Conservation (phyloP, 2,888 invertebrate genomes). For the Tetragonisca angustula region DNA sequence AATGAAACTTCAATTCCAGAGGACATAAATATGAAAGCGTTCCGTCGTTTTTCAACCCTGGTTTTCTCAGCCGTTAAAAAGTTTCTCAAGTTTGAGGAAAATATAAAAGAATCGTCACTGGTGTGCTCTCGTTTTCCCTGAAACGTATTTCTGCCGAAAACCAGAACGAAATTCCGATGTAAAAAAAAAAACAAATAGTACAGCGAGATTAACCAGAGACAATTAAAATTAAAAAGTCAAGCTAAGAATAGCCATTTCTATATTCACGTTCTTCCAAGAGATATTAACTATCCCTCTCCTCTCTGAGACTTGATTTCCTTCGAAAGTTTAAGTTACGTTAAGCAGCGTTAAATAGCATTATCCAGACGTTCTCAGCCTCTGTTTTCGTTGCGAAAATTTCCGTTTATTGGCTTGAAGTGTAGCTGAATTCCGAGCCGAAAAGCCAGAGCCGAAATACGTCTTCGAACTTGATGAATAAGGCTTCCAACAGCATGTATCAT, state of each 20-base stretch:
- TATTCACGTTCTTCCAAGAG: not conserved
- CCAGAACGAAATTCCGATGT: too few relatives aligned
- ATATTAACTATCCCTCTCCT: not conserved
- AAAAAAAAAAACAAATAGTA: not conserved
- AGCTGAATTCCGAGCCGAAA: not conserved
- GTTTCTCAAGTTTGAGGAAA: not conserved
- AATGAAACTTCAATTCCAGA: not conserved
- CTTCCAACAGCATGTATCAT: slow-evolving; percentile 8
- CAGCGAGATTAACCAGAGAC: not conserved
- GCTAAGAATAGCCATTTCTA: not conserved
- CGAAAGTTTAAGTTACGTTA: not conserved
- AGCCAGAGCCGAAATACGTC: not conserved
- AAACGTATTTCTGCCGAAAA: not conserved
- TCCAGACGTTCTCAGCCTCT: not conserved
- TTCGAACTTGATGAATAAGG: slow-evolving; percentile 24
- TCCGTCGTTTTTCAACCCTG: not conserved
- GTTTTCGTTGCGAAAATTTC: not conserved
- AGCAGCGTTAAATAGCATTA: not conserved
- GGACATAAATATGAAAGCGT: not conserved
- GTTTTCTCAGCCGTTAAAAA: not conserved
- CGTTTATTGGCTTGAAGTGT: slow-evolving; percentile 1
- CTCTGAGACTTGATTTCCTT: slow-evolving; percentile 7
- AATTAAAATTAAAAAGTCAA: not conserved
- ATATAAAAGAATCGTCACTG: not conserved
- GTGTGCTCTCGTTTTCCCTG: not conserved